These are phyloP conservation scores for Eucriotettix oculatus DNA, from an alignment of 2,888 invertebrate species.

Conservation along the genomic window DNA sequence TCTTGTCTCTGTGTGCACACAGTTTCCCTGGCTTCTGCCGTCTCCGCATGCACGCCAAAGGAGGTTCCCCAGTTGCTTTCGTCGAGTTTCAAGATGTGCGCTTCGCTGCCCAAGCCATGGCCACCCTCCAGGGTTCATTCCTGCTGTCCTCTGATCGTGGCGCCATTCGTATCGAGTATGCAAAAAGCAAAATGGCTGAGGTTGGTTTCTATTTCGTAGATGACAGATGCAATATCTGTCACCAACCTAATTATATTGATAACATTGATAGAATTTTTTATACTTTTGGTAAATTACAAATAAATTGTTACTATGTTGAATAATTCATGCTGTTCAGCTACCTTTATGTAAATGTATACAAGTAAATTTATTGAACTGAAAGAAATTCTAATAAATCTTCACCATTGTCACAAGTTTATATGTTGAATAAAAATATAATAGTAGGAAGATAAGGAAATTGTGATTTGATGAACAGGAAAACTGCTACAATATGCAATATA, in stretches of 20 bases:
- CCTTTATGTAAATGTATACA: not conserved
- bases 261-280: not conserved
- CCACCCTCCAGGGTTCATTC: slow-evolving; percentile 87
- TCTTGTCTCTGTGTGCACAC: slow-evolving; percentile 28
- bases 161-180: slow-evolving; percentile 96
- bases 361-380: no score
- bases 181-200: slow-evolving; percentile 96
- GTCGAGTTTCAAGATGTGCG: slow-evolving; percentile 90
- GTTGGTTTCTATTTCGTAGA: slow-evolving; percentile 20
- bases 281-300: not conserved
- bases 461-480: no score
- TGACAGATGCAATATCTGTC: not conserved
- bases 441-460: no score
- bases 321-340: not conserved
- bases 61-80: slow-evolving; percentile 88
- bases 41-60: slow-evolving; percentile 85
- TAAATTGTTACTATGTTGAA: no score
- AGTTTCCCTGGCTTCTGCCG: slow-evolving; percentile 98
- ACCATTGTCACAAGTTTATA: no score
- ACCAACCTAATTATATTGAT: not conserved
- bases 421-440: no score
- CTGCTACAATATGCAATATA: no score
- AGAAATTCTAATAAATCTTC: no score
- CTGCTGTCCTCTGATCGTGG: slow-evolving; percentile 92
- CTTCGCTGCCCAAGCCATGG: slow-evolving; percentile 84